Evolutionary conservation across 2,113 vertebrate genomes (phyloP), one percentile per base, ranked within the genome.

Genomic region (Gallinago undulata): DNA sequence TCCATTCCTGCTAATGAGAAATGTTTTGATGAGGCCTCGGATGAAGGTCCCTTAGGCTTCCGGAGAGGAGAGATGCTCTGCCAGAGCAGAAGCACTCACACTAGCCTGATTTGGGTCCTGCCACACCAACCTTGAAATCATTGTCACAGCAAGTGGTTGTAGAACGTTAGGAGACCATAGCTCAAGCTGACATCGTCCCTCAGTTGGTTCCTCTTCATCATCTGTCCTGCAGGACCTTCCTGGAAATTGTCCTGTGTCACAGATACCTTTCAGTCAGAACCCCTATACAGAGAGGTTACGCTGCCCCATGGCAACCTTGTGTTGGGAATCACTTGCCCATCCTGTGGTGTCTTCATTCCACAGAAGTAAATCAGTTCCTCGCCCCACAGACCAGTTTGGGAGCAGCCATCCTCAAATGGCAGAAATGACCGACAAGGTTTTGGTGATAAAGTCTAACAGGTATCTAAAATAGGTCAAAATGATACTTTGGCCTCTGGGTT

Each of bases 201-300:
- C 43, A 28, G 43, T 4, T n/a, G n/a, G 55, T 60, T 70, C 35
- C 35, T 70, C 27, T 33, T 9, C 27, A 9, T 13, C 66, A 22
- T 18, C 35, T 13, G 27, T 27, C 51, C 41, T 21, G 11, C n/a
- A 11, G 17, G 11, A 11, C 30, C 3, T 41, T 63, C 39, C 25
- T 62, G 63, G 47, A 53, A 24, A 6, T n/a, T 6, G 62, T 28
- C n/a, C 39, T 8, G 19, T 19, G n/a, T 53, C 6, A 2, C 10
- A 27, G 13, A 13, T 19, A 35, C 30, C 53, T 50, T 30, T 12
- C 37, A 1, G 11, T 21, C 45, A 19, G n/a, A 27, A 8, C n/a
- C 27, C 18, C 48, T 8, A 25, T 17, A 2, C 4, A 8, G 15
- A 9, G 24, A 24, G 25, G 27, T 55, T 43, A 3, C 18, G 0